These are phyloP conservation scores for Hoplostethus mediterraneus DNA, from an alignment of 2,797 vertebrate genomes.

Conservation along the genomic window DNA sequence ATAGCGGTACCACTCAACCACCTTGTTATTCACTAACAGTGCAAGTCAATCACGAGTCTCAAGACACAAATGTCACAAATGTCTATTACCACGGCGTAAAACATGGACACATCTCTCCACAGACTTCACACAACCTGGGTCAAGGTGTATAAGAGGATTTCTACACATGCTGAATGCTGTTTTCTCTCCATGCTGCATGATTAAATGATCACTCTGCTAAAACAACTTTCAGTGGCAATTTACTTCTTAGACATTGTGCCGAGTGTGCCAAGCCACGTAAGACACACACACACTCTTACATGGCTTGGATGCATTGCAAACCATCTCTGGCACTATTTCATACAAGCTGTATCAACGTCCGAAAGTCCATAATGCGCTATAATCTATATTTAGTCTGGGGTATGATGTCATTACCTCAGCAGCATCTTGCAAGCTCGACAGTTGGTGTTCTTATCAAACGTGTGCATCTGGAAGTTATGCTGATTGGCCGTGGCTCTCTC, in stretches of 20 bases:
- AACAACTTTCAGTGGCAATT: too few relatives aligned
- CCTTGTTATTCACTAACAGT: too few relatives aligned
- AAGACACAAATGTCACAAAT: too few relatives aligned
- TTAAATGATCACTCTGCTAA: too few relatives aligned
- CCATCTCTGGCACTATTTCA: background rate
- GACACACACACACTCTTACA: too few relatives aligned
- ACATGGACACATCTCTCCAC: background rate
- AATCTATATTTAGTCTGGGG: background rate
- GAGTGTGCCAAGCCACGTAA: background rate
- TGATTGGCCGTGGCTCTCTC: constrained; percentile 97
- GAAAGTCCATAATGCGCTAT: background rate
- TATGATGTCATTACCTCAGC: constrained; percentile 85
- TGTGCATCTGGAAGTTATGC: constrained; percentile 99
- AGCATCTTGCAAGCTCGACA: constrained; percentile 97
- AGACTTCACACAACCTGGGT: background rate
- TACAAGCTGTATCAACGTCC: background rate
- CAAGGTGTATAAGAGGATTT: background rate
- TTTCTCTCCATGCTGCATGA: too few relatives aligned
- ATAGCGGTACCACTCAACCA: background rate
- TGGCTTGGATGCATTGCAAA: background rate
- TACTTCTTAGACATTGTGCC: too few relatives aligned
- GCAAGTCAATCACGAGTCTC: too few relatives aligned
- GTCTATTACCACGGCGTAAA: background rate
- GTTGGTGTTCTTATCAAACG: constrained; percentile 96
- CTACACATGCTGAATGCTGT: too few relatives aligned